phyloP scores from a whole-genome alignment of 2,888 invertebrate species.

The Tenthredo distinguenda region DNA sequence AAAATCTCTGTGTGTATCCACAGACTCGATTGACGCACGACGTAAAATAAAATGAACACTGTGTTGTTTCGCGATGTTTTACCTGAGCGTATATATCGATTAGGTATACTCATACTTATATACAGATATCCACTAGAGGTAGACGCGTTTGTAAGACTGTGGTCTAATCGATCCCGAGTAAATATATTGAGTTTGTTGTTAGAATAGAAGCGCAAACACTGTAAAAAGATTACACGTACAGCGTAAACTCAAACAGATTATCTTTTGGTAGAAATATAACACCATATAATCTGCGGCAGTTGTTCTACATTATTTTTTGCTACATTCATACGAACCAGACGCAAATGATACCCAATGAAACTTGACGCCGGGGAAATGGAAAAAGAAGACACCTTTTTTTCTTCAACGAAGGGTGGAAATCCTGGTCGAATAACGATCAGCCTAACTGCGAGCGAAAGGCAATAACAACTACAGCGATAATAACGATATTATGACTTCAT shows the following conservation, averaged over 20 bases:
- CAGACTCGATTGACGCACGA: slow-evolving; percentile 1
- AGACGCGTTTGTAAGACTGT: neutral
- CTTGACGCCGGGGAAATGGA: neutral
- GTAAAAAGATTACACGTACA: neutral
- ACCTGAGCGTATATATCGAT: slow-evolving; percentile 9
- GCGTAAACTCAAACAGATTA: neutral
- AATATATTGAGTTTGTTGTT: slow-evolving; percentile 14
- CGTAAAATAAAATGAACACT: neutral
- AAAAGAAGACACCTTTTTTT: neutral
- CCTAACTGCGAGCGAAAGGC: neutral
- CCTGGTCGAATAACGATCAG: neutral
- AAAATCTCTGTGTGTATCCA: neutral
- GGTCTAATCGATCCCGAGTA: neutral
- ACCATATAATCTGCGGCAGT: neutral
- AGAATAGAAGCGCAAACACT: neutral
- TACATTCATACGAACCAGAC: neutral
- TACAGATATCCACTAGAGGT: neutral
- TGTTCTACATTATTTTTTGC: neutral
- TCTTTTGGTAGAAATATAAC: neutral
- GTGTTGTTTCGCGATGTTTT: slow-evolving; percentile 28
- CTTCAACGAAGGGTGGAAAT: neutral
- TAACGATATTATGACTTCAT: neutral
- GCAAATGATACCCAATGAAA: neutral
- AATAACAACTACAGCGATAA: neutral
- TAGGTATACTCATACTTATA: neutral